A percentile compares a stretch with the other conserved stretches of the same genome.
Evolutionary conservation across 92 coral and sea anemone genomes (phyloP).

Genomic region (Zoanthus gigantus): DNA sequence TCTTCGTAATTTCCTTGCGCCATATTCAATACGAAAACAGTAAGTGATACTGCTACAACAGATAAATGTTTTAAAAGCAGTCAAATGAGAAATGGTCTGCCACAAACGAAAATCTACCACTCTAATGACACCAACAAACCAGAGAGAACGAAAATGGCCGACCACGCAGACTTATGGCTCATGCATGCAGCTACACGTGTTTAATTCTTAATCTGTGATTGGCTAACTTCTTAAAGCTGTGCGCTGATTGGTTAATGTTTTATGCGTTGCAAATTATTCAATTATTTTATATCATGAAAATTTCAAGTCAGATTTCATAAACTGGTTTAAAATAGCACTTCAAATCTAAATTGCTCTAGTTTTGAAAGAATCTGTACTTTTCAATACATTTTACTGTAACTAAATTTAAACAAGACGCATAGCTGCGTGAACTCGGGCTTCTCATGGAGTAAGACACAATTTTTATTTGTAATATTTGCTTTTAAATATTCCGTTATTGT

Average conservation of each 20-base stretch:
- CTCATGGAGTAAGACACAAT: too few species aligned
- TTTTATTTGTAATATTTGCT: too few species aligned
- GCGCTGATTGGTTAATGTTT: conserved; percentile 22
- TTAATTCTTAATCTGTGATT: conserved; percentile 10
- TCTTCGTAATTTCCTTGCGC: conserved; percentile 53
- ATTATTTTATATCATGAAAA: too few species aligned
- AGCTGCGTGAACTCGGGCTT: too few species aligned
- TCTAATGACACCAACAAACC: not conserved
- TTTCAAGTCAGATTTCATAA: too few species aligned
- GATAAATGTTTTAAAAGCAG: not conserved
- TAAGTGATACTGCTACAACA: not conserved
- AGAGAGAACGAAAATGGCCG: not conserved
- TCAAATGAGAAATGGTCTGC: not conserved
- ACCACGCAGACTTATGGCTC: conserved; percentile 21
- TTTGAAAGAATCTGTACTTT: too few species aligned
- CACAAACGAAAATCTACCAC: not conserved
- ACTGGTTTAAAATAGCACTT: too few species aligned
- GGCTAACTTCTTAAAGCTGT: not conserved
- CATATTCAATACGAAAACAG: conserved; percentile 1
- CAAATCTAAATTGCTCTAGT: too few species aligned
- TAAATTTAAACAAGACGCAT: too few species aligned
- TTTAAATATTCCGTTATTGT: too few species aligned
- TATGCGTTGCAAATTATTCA: too few species aligned
- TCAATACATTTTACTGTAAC: too few species aligned
- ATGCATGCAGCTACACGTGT: conserved; percentile 38